Percentiles rank a stretch among this genome's conserved stretches.
Evolutionary conservation across 1,140 invertebrate genomes (phyloP).

Genomic region (Protaetia brevitarsis): DNA sequence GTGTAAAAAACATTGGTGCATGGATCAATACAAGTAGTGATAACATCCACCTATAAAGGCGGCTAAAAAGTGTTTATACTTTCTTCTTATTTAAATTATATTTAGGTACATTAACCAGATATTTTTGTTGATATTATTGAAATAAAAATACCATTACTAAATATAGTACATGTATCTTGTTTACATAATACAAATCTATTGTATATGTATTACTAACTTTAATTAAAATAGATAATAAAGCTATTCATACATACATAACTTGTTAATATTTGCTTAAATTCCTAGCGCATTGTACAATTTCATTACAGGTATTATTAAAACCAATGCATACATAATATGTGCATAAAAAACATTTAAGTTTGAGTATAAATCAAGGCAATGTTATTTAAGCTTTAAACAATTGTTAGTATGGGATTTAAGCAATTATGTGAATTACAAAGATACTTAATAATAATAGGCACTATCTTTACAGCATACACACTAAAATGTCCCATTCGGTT

Average conservation of each 20-base stretch:
- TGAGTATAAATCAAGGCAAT: not conserved
- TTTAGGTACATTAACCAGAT: not conserved
- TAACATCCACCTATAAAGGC: not conserved
- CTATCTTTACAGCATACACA: conserved; percentile 18
- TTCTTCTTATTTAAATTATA: conserved; percentile 4
- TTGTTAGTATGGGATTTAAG: conserved; percentile 11
- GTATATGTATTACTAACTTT: not conserved
- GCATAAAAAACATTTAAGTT: not conserved
- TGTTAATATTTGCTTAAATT: conserved; percentile 19
- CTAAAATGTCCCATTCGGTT: conserved; percentile 43
- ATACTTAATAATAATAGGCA: conserved; percentile 17
- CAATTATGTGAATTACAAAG: not conserved
- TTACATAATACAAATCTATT: not conserved
- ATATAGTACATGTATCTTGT: conserved; percentile 19
- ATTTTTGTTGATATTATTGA: not conserved
- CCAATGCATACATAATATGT: too few species aligned
- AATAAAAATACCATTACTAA: conserved; percentile 5
- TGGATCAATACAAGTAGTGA: not conserved
- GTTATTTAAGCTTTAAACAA: not conserved
- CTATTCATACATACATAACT: not conserved
- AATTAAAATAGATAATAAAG: conserved; percentile 1
- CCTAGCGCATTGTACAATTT: not conserved
- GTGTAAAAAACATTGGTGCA: not conserved
- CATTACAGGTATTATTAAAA: not conserved
- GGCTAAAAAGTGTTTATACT: conserved; percentile 18